These are phyloP conservation scores for Amyelois transitella DNA, from an alignment of 1,140 invertebrate genomes.

Conservation along the genomic window DNA sequence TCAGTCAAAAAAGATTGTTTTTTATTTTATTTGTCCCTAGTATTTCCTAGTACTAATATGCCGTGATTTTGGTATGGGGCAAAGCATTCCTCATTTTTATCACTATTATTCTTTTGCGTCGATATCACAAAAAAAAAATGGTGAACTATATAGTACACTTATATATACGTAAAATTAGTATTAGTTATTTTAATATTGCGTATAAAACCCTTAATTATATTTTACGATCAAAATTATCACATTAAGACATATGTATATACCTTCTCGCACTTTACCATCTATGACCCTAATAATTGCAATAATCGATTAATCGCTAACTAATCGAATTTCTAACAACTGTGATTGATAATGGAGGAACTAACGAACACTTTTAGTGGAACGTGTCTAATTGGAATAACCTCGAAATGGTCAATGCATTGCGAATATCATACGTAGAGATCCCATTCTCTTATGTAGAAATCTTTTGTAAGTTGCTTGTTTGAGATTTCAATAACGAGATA, in stretches of 20 bases:
- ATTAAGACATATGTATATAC: neutral
- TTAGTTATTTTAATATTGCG: too few relatives aligned
- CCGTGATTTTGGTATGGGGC: too few relatives aligned
- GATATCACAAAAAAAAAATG: too few relatives aligned
- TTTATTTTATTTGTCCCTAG: too few relatives aligned
- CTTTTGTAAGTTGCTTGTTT: neutral
- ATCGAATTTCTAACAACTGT: conserved; percentile 6
- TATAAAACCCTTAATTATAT: neutral
- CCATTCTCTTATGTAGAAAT: neutral
- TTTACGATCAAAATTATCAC: neutral
- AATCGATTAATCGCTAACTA: conserved; percentile 6
- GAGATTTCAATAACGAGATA: too few relatives aligned
- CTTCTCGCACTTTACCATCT: neutral
- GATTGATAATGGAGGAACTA: conserved; percentile 9
- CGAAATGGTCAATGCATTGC: neutral
- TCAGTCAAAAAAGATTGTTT: too few relatives aligned
- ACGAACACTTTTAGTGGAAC: conserved; percentile 11
- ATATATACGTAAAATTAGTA: too few relatives aligned
- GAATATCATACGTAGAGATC: neutral
- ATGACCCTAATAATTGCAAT: neutral
- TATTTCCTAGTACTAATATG: too few relatives aligned
- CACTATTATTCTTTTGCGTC: too few relatives aligned
- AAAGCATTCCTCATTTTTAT: too few relatives aligned
- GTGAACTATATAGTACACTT: too few relatives aligned
- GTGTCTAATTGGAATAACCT: conserved; percentile 25